A percentile compares a stretch with the other conserved stretches of the same genome.
Conservation (phyloP, 2,797 vertebrate genomes). For the Oreochromis mossambicus region DNA sequence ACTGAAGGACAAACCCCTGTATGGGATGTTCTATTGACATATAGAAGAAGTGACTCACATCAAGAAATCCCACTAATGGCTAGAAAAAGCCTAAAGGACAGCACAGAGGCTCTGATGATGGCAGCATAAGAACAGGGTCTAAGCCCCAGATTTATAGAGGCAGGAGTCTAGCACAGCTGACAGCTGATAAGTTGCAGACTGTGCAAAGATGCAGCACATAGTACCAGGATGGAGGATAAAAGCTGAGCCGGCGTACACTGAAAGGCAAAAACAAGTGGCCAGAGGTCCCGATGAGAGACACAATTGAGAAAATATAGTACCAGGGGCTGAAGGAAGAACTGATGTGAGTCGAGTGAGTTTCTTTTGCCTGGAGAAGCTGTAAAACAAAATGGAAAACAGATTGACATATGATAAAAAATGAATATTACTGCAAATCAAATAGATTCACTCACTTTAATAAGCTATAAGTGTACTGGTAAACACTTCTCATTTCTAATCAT, state of each 20-base stretch:
- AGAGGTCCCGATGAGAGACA: background rate
- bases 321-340: background rate
- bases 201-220: background rate
- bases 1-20: background rate
- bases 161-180: background rate
- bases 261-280: background rate
- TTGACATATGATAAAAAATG: background rate
- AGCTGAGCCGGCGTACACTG: background rate
- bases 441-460: background rate
- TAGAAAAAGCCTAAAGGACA: background rate
- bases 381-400: background rate
- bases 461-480: background rate
- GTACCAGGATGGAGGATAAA: background rate
- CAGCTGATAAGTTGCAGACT: background rate
- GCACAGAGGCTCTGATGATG: background rate
- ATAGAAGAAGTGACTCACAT: background rate
- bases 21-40: background rate
- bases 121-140: background rate
- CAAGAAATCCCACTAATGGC: background rate
- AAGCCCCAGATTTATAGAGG: background rate
- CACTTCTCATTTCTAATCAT: conserved; percentile 21
- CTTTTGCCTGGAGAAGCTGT: background rate
- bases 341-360: background rate
- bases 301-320: background rate
- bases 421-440: background rate